These are phyloP conservation scores for Trichosurus vulpecula DNA, from an alignment of 2,797 vertebrate genomes.

Conservation along the genomic window DNA sequence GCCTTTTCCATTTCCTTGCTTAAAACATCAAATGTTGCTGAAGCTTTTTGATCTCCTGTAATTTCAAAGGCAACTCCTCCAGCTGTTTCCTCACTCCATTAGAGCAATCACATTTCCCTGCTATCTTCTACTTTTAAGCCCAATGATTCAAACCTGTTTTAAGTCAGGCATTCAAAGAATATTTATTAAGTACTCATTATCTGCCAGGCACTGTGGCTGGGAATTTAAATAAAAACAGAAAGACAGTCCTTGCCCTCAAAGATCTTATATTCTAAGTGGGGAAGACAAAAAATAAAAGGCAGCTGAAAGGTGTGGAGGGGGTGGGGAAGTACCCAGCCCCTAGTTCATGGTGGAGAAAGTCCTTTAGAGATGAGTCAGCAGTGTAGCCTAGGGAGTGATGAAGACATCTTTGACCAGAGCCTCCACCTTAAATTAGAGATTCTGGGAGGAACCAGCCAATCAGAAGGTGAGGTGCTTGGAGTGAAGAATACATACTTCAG, in stretches of 20 bases:
- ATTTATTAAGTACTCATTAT: background rate
- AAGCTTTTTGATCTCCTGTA: background rate
- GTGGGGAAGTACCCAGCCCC: no score
- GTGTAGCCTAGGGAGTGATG: background rate
- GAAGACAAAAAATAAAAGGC: background rate
- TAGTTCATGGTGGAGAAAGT: no score
- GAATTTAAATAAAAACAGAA: background rate
- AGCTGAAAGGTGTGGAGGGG: no score
- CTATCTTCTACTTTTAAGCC: background rate
- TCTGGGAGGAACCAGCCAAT: background rate
- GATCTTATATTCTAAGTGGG: background rate
- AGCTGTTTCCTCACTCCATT: slow-evolving; percentile 22
- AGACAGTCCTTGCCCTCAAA: background rate
- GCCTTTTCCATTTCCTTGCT: background rate
- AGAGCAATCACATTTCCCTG: background rate
- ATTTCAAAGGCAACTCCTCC: background rate
- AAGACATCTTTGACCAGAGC: background rate
- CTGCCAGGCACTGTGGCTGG: background rate
- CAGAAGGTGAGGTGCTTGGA: background rate
- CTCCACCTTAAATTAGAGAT: background rate
- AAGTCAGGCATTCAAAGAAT: background rate
- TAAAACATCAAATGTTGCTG: background rate
- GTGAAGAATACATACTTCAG: background rate
- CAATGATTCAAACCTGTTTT: background rate
- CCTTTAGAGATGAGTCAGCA: no score